phyloP scores from a whole-genome alignment of 2,113 vertebrate species.

The Neotragus moschatus region DNA sequence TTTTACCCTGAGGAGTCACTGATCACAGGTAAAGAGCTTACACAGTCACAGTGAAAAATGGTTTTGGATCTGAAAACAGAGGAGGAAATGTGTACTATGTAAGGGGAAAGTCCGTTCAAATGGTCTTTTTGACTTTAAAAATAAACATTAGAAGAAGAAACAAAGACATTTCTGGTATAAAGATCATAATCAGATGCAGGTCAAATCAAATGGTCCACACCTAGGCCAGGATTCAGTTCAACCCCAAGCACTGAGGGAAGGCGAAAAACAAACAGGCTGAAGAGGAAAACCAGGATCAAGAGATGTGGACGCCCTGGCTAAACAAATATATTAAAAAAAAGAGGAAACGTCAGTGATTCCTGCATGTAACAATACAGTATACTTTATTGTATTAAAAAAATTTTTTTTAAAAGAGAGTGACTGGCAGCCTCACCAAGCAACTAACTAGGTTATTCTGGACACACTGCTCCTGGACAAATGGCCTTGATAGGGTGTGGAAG shows the following conservation, averaged over 20 bases:
- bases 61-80: conserved; percentile 1
- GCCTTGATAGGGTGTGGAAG: not conserved
- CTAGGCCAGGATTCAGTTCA: not conserved
- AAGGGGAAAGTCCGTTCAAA: not conserved
- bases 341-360: not conserved
- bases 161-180: not conserved
- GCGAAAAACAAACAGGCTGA: not conserved
- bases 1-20: conserved; percentile 39
- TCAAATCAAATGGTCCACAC: not conserved
- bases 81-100: not conserved
- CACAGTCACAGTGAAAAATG: conserved; percentile 30
- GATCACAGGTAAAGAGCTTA: conserved; percentile 37
- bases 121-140: not conserved
- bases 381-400: not conserved
- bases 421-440: not conserved
- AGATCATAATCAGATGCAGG: not conserved
- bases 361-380: not conserved
- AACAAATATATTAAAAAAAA: not conserved
- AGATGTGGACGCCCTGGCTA: not conserved
- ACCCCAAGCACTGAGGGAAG: not conserved
- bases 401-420: not conserved
- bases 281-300: not conserved
- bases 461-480: not conserved
- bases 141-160: conserved; percentile 13
- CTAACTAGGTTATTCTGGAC: not conserved